A percentile compares a stretch with the other conserved stretches of the same genome.
Conservation (phyloP, 1,140 invertebrate species). For the Drosophila ogumai region DNA sequence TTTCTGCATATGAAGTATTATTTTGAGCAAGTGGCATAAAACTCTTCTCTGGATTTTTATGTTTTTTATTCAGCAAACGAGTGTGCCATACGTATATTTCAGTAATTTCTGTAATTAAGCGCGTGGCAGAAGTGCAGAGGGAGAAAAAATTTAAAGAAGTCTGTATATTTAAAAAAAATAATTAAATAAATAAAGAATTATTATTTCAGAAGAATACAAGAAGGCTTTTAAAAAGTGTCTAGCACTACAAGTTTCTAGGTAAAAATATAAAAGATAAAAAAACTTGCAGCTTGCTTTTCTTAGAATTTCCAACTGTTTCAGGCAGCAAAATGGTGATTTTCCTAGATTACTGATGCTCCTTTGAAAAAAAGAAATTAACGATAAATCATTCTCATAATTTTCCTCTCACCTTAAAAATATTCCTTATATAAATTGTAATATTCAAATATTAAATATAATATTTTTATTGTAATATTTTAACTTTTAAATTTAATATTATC, state of each 20-base stretch:
- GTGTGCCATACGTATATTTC: conserved; percentile 7
- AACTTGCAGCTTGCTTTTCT: too few species aligned
- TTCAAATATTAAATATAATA: too few species aligned
- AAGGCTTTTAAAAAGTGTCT: not conserved
- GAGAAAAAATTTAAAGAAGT: not conserved
- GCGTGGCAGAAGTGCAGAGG: conserved; percentile 21
- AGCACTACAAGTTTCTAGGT: not conserved
- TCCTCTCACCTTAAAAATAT: too few species aligned
- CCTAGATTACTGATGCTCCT: too few species aligned
- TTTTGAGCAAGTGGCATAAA: conserved; percentile 48
- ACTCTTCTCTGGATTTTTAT: conserved; percentile 19
- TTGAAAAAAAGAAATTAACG: too few species aligned
- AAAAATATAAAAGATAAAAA: too few species aligned
- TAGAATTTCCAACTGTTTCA: too few species aligned
- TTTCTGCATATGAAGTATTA: conserved; percentile 47
- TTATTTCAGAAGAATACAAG: too few species aligned
- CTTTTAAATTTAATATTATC: not conserved
- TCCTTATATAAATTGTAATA: too few species aligned
- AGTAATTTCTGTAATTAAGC: conserved; percentile 39
- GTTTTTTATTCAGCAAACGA: conserved; percentile 10
- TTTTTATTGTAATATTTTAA: not conserved
- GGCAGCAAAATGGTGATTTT: too few species aligned
- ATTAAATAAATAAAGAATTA: not conserved
- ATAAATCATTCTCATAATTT: too few species aligned
- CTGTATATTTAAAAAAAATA: not conserved